These are phyloP conservation scores for Drosophila pandora DNA, from an alignment of 1,140 invertebrate species.

Conservation along the genomic window DNA sequence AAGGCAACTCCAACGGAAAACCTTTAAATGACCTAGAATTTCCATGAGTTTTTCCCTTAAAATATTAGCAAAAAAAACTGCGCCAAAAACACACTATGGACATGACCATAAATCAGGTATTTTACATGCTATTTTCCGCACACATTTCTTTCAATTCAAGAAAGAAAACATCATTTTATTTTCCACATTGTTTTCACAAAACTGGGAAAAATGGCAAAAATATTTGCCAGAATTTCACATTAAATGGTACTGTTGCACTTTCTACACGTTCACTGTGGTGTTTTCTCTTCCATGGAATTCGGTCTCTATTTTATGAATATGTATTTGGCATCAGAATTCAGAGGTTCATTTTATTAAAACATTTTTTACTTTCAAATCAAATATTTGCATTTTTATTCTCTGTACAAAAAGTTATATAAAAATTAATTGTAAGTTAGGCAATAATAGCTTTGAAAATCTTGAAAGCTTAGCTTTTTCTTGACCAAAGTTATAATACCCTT, in stretches of 20 bases:
- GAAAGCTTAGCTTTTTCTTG: too few relatives aligned
- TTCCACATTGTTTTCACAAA: neutral
- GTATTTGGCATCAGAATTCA: too few relatives aligned
- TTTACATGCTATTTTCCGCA: neutral
- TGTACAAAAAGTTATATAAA: too few relatives aligned
- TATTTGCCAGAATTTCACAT: slow-evolving; percentile 44
- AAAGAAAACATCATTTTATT: neutral
- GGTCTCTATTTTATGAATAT: too few relatives aligned
- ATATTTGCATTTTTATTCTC: too few relatives aligned
- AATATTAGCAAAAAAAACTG: neutral
- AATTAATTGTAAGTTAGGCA: too few relatives aligned
- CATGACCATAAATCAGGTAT: neutral
- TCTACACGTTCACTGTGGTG: slow-evolving; percentile 3
- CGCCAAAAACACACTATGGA: neutral
- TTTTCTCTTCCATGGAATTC: neutral
- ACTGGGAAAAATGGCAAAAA: slow-evolving; percentile 5
- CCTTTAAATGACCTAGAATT: slow-evolving; percentile 13
- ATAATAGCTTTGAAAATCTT: too few relatives aligned
- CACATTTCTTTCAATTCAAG: slow-evolving; percentile 1
- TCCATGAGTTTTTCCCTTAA: slow-evolving; percentile 3
- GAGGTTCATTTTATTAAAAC: too few relatives aligned
- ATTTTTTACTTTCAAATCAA: too few relatives aligned
- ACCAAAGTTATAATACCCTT: too few relatives aligned
- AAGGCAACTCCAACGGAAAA: slow-evolving; percentile 7
- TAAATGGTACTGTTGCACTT: slow-evolving; percentile 49